Conservation (phyloP, 2,113 vertebrate species). For the Mus musculus region GRCm39 chr1:192332501-192333000, state of each 20-base stretch:
- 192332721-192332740: neutral
- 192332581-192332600: neutral
- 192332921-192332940: neutral
- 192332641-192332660: neutral
- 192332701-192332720: neutral
- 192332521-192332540: neutral
- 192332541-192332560: neutral
- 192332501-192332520: neutral
- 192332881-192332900: neutral
- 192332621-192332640: neutral
- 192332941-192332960: neutral
- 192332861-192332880: neutral
- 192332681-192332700: neutral
- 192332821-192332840: neutral
- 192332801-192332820: neutral
- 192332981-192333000: neutral
- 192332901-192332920: neutral
- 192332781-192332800: neutral
- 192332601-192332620: neutral
- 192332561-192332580: neutral
- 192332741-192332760: too few relatives aligned
- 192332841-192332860: neutral
- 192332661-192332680: too few relatives aligned
- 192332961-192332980: neutral
- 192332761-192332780: neutral